Base-by-base conservation (phyloP, 2,797 vertebrate genomes). In the Crossoptilon crossoptilon region DNA sequence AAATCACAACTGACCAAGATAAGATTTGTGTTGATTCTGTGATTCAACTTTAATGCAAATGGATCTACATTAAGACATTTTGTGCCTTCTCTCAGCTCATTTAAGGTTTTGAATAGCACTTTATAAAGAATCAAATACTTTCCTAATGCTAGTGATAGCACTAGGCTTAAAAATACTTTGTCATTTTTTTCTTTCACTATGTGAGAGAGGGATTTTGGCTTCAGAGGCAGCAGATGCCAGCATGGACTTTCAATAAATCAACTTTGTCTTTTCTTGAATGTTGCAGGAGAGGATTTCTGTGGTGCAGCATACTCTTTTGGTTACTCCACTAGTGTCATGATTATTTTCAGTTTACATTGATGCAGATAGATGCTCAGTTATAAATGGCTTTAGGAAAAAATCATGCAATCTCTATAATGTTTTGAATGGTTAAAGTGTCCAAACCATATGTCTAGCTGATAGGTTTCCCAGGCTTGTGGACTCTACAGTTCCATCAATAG, bases 81-180 rank as follows among this genome's bases (percentile, higher is more conserved):
- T 80, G 4, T 10, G 51, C 21, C 26, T 71, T 73, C 41, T 79
- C 7, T 84, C 31, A 75, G 11, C 3, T 66, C 5, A 59, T 55
- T 91, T 63, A 51, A 59, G 43, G 49, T 13, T 53, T 39, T 53
- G 49, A 3, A 10, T 13, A 51, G 3, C 8, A 37, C 5, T 0
- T 0, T 58, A 39, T 63, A 23, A 66, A 89, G 66, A 56, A 46
- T 4, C 71, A 8, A 49, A 63, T 55, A 51, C 5, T 60, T 79
- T 90, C 23, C 6, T 74, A 53, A 37, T 16, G 18, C 3, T 43
- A 59, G 8, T 60, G 15, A 41, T 13, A 71, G 11, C 23, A 59
- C 19, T 85, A 35, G 8, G 4, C 0, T 0, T 72, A 62, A 83
- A 70, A 60, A 46, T 3, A 53, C 4, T 41, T 55, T 5, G 3